Evolutionary conservation across 2,888 invertebrate genomes (phyloP), one percentile per base, ranked within the genome.

Genomic region (Xylota segnis): DNA sequence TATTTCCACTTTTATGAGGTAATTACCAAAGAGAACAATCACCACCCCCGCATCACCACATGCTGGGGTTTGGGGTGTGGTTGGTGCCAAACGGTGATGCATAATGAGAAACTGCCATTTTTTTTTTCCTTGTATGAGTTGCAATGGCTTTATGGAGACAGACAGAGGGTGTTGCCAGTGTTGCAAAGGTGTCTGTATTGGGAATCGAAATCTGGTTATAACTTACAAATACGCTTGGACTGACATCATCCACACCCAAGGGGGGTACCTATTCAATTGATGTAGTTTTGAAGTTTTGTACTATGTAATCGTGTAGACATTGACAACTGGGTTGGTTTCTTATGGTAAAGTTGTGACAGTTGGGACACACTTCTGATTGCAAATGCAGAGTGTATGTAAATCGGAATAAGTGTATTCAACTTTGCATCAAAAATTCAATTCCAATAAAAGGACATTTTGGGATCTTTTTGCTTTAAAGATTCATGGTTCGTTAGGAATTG

Each of bases 1-100:
- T 68, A 61, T 70, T 54, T 54, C 52, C 52, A 77, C 52, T 77
- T 70, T 78, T 71, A 70, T 78, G 61, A 78, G 70, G 77, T 63
- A 70, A 78, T 78, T 70, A 70, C 70, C 14, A 50, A 63, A 56
- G 70, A 63, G 70, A 70, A 68, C 70, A 77, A 70, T 77, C 68
- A 61, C 70, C 70, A 50, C 45, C 77, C 47, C 65, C 63, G 7
- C 2, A 10, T 40, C 18, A 23, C n/a, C 32, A 45, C 18, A 23
- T 32, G 40, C 5, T 43, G 7, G 4, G 6, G 10, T 14, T 5
- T 7, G 61, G 77, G 70, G 54, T 70, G 54, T 61, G 77, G 34
- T 45, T 45, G 59, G 3, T 54, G 68, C 34, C 61, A 70, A 68
- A 66, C 59, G 52, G 12, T 59, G 68, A 56, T 78, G 77, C 70